Conservation (phyloP, 1,140 invertebrate species). For the Pollicipes pollicipes region DNA sequence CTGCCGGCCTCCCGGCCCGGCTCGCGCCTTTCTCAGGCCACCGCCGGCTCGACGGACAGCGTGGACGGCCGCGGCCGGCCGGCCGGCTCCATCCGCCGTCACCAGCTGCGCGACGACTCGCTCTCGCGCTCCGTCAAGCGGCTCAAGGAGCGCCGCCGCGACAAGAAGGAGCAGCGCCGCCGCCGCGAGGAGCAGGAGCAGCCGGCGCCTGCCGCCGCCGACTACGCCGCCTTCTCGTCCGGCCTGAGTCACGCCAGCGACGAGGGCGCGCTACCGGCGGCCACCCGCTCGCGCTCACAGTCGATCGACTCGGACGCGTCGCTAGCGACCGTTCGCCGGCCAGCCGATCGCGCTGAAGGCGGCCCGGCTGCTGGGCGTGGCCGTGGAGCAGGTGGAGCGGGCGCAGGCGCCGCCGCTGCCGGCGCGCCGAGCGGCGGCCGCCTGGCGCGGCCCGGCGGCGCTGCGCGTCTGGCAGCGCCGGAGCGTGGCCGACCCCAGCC, state of each 20-base stretch:
- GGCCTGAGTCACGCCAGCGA: not conserved
- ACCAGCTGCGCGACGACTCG: slow-evolving; percentile 3
- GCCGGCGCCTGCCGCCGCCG: too few species aligned
- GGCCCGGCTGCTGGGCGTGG: not conserved
- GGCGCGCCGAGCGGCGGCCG: not conserved
- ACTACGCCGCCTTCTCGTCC: not conserved
- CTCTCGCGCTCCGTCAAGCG: not conserved
- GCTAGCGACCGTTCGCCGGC: too few species aligned
- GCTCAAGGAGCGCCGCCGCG: not conserved
- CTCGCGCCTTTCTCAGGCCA: not conserved
- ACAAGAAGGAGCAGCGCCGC: not conserved
- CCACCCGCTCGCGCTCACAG: too few species aligned
- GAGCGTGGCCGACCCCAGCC: slow-evolving; percentile 3
- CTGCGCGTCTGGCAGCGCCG: slow-evolving; percentile 1
- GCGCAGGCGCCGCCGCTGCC: not conserved
- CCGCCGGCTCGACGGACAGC: not conserved
- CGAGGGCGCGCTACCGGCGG: not conserved
- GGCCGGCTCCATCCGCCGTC: not conserved
- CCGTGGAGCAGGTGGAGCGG: not conserved
- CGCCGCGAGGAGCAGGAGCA: not conserved
- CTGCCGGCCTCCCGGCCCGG: not conserved
- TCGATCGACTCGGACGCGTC: too few species aligned
- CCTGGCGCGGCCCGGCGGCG: not conserved
- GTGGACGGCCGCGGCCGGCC: not conserved
- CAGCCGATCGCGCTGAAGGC: not conserved